These are phyloP conservation scores for Clistopyga incitator DNA, from an alignment of 2,888 invertebrate species.

Conservation along the genomic window DNA sequence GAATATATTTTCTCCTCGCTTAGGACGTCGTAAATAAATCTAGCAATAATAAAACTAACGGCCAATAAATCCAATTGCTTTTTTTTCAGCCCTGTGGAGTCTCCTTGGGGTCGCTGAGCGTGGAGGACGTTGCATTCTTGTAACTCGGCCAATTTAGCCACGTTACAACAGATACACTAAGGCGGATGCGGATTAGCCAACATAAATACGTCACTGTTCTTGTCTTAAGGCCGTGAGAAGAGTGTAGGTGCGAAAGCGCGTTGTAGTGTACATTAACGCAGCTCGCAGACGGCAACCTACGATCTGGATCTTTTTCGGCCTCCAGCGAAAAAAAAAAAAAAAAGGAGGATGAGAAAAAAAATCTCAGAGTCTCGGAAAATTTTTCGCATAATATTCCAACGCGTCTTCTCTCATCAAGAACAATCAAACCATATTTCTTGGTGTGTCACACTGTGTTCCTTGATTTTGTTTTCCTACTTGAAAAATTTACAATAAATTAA, in stretches of 20 bases:
- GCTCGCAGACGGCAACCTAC: conserved; percentile 54
- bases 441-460: too few relatives aligned
- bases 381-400: too few relatives aligned
- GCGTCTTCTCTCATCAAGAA: too few relatives aligned
- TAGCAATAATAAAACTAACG: not conserved
- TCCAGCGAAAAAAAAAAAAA: conserved; percentile 2
- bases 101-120: not conserved
- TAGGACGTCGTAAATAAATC: not conserved
- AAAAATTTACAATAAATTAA: too few relatives aligned
- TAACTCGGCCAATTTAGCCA: not conserved
- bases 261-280: conserved; percentile 46
- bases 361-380: not conserved
- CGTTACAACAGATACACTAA: conserved; percentile 30
- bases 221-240: conserved; percentile 66
- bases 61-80: not conserved
- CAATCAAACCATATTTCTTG: too few relatives aligned
- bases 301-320: conserved; percentile 57
- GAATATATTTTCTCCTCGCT: too few relatives aligned
- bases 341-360: not conserved
- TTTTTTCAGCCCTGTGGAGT: not conserved
- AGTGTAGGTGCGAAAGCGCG: conserved; percentile 62
- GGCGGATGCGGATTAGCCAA: conserved; percentile 67
- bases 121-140: conserved; percentile 1
- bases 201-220: conserved; percentile 48
- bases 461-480: too few relatives aligned